Conservation (phyloP, 1,140 invertebrate species). For the Holotrichia oblita region DNA sequence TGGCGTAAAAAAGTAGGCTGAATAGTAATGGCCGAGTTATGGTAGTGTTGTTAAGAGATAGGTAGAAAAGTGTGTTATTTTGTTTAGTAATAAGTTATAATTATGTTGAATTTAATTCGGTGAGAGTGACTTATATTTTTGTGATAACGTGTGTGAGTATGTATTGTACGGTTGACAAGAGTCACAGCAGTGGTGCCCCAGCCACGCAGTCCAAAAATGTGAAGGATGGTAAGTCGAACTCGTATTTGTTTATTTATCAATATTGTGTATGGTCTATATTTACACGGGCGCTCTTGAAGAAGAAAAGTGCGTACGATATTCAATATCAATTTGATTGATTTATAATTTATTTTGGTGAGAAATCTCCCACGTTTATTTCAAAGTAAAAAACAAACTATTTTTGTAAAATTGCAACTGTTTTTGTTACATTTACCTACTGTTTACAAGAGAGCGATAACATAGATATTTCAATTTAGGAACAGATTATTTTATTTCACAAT, state of each 20-base stretch:
- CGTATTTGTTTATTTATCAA: conserved; percentile 40
- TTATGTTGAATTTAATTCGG: conserved; percentile 61
- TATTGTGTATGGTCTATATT: conserved; percentile 32
- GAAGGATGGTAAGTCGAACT: conserved; percentile 59
- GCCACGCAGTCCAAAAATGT: conserved; percentile 57
- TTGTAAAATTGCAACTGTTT: conserved; percentile 17
- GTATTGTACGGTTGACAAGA: conserved; percentile 62
- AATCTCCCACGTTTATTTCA: conserved; percentile 4
- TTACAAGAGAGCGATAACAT: neutral
- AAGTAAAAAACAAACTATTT: conserved; percentile 19
- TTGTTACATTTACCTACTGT: neutral
- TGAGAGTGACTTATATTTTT: conserved; percentile 60
- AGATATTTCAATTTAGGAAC: neutral
- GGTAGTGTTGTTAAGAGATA: conserved; percentile 51
- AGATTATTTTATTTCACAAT: too few relatives aligned
- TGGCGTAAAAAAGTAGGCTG: conserved; percentile 43
- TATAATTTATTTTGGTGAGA: neutral
- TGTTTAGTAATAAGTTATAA: conserved; percentile 48
- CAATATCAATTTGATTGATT: neutral
- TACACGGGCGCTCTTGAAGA: neutral
- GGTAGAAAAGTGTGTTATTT: conserved; percentile 38
- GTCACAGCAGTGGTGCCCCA: conserved; percentile 56
- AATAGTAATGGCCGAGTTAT: conserved; percentile 59
- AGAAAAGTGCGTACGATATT: neutral
- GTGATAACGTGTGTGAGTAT: conserved; percentile 60